Percentiles rank a stretch among this genome's conserved stretches.
phyloP scores from a whole-genome alignment of 2,797 vertebrate genomes.

The Orientallactaga sibirica region DNA sequence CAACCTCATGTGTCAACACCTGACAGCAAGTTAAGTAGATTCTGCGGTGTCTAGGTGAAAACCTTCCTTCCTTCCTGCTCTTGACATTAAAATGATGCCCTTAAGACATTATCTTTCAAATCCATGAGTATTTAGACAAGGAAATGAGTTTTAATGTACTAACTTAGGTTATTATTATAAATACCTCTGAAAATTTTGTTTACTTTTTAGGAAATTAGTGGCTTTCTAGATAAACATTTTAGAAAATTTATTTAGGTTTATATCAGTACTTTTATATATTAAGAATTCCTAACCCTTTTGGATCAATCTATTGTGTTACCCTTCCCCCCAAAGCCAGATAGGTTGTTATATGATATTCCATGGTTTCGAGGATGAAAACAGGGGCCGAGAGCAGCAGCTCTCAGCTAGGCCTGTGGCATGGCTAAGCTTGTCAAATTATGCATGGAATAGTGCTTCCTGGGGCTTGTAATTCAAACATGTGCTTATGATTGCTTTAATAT shows the following conservation, averaged over 20 bases:
- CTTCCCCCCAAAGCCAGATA: background rate
- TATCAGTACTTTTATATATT: background rate
- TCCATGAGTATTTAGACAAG: background rate
- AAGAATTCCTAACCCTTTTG: conserved; percentile 1
- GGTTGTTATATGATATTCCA: background rate
- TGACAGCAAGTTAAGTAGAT: background rate
- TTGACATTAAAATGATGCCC: background rate
- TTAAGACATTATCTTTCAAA: conserved; percentile 37
- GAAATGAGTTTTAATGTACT: background rate
- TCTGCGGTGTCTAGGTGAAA: background rate
- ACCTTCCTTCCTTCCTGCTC: background rate
- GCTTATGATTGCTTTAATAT: conserved; percentile 31
- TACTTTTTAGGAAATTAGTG: conserved; percentile 51
- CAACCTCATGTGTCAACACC: background rate
- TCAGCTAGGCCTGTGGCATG: background rate
- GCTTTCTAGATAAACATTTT: conserved; percentile 3
- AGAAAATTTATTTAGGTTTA: background rate
- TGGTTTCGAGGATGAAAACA: background rate
- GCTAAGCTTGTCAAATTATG: background rate
- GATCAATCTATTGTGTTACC: background rate
- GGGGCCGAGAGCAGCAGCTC: background rate
- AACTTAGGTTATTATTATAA: conserved; percentile 49
- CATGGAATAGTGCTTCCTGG: background rate
- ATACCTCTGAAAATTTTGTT: conserved; percentile 5
- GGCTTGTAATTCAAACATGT: background rate